Evolutionary conservation across 1,140 invertebrate genomes (phyloP), one percentile per base, ranked within the genome.

Genomic region (Drosophila mauritiana): DNA sequence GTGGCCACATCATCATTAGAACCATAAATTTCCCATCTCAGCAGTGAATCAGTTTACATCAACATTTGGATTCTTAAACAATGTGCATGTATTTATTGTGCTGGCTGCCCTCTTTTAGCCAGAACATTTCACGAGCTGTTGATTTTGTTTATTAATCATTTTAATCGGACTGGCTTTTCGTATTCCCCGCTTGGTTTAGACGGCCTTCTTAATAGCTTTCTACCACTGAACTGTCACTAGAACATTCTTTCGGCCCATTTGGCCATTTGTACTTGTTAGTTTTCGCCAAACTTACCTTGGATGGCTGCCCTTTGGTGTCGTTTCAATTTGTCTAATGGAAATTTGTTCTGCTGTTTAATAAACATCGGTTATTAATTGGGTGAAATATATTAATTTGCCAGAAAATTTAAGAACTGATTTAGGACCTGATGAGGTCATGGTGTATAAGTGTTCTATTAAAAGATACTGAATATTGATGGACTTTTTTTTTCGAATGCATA

Each of bases 221-320:
- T 46, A 52, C 67, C 55, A 52, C 48, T 45, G 55, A 73, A 73
- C 68, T 73, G 69, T 73, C 69, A 73, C 40, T 36, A 56, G 8
- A 68, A 40, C n/a, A 56, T 52, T 22, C 49, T 36, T 0, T 6
- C 17, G 58, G 36, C 25, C 63, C 45, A 25, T 68, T 67, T 55
- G 48, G 55, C 4, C 7, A 46, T 53, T 54, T 73, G 48, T 57
- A 69, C 56, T 61, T 73, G 68, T 17, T 36, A n/a, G 39, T 43
- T 57, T 20, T 39, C 20, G 4, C 31, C n/a, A 46, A 46, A 34
- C 7, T 65, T 56, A 22, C 73, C 81, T 80, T 84, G 81, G 31
- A 7, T 51, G n/a, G 10, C 55, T 77, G 81, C 73, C 77, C 80
- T 84, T 77, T 62, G 53, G 37, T 80, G 78, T 76, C 78, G 55